phyloP scores from a whole-genome alignment of 2,888 invertebrate genomes.

The Aproaerema taeniolella region DNA sequence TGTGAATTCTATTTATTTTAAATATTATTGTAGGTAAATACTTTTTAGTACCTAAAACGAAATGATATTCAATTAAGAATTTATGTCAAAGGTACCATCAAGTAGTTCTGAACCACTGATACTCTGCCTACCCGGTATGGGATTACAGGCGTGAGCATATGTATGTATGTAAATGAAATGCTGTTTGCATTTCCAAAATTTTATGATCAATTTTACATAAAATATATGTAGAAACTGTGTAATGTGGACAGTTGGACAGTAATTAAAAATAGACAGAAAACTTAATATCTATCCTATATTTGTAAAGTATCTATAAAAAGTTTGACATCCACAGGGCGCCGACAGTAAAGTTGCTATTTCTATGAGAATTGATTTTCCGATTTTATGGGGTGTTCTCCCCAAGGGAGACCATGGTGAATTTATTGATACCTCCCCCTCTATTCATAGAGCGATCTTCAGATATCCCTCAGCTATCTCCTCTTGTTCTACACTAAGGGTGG shows the following conservation, averaged over 20 bases:
- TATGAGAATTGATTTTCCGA: background rate
- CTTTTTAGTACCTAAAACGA: too few relatives aligned
- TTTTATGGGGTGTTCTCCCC: background rate
- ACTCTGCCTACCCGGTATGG: too few relatives aligned
- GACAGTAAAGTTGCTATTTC: background rate
- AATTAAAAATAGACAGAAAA: background rate
- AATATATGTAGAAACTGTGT: background rate
- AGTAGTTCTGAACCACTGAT: too few relatives aligned
- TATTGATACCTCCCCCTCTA: background rate
- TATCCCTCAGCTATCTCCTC: background rate
- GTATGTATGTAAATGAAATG: too few relatives aligned
- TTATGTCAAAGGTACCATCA: too few relatives aligned
- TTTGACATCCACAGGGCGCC: too few relatives aligned
- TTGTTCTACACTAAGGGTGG: background rate
- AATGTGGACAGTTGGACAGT: background rate
- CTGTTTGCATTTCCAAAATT: background rate
- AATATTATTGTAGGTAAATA: too few relatives aligned
- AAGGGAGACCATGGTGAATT: background rate
- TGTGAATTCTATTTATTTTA: too few relatives aligned
- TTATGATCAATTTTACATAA: background rate
- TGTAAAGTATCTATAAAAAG: too few relatives aligned
- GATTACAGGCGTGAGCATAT: too few relatives aligned
- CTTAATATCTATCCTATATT: background rate
- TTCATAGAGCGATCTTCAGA: background rate
- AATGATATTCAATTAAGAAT: too few relatives aligned